Percentiles rank a stretch among this genome's conserved stretches.
Evolutionary conservation across 2,113 vertebrate genomes (phyloP).

Genomic region (Planiliza haematocheilus): DNA sequence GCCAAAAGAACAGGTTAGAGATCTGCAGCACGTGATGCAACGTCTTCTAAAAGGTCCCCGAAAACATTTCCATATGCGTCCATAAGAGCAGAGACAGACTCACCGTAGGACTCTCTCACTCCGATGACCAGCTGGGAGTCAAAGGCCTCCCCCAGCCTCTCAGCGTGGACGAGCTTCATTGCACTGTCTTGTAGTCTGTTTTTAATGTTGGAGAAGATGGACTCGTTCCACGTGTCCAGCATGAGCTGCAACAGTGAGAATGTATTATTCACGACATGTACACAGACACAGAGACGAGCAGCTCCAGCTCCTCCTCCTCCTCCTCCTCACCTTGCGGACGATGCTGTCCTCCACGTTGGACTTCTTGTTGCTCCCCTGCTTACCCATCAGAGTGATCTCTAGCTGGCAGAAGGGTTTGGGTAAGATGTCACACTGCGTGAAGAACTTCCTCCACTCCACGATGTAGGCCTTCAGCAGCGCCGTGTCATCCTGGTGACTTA

Average conservation of each 20-base stretch:
- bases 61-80: no score
- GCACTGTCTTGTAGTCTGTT: slow-evolving; percentile 97
- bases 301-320: neutral
- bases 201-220: slow-evolving; percentile 99
- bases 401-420: slow-evolving; percentile 96
- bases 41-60: no score
- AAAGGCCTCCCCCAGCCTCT: slow-evolving; percentile 96
- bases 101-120: slow-evolving; percentile 98
- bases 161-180: slow-evolving; percentile 98
- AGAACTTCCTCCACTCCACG: slow-evolving; percentile 97
- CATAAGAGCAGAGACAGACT: neutral
- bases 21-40: no score
- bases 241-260: slow-evolving; percentile 86
- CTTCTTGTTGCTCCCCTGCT: slow-evolving; percentile 98
- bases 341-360: slow-evolving; percentile 98
- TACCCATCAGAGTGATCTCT: slow-evolving; percentile 96
- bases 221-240: slow-evolving; percentile 99
- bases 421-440: slow-evolving; percentile 87
- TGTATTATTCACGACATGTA: no score
- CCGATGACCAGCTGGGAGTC: slow-evolving; percentile 99
- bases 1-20: no score
- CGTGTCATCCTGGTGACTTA: slow-evolving; percentile 99
- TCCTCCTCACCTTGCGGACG: slow-evolving; percentile 93
- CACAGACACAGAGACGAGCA: no score
- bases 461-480: slow-evolving; percentile 98